Base-by-base conservation (phyloP, 2,888 invertebrate species). In the Malachius bipustulatus region DNA sequence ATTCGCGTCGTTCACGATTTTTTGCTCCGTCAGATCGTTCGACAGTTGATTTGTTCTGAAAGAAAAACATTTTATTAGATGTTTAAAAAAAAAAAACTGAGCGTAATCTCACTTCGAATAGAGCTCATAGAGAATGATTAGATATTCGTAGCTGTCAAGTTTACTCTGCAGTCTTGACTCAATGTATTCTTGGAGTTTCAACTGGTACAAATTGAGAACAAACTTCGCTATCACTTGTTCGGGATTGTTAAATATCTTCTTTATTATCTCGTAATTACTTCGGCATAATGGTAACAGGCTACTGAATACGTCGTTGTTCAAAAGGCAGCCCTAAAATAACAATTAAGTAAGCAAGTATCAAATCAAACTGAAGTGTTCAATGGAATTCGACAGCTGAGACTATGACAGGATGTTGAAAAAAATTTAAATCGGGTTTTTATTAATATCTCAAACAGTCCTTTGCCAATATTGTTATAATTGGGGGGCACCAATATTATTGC, bases 211-310 rank as follows among this genome's bases (percentile, higher is more conserved):
- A 59, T 94, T 94, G 11, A 96, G 70, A 30, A 98, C 87, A 62
- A 96, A 91, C 67, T 97, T 97, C 38, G 89, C 85, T 89, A 97
- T 93, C 4, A 98, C 94, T 67, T 90, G 88, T 47, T 94, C 89
- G 0, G 94, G 91, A 62, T 90, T 91, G 4, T 81, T 81, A 59
- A 98, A 98, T 2, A 98, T 94, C 54, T 82, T 80, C 54, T 79
- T 78, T 42, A 89, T 85, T 42, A 83, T 71, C 50, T 77, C 73
- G 60, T 87, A 74, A 64, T 88, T 91, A 55, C 81, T 82, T 49
- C 80, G 80, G 62, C 94, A 96, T 47, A 97, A 69, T 0, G 88
- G 87, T 29, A 91, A 69, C 8, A 96, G 82, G 39, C 93, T 83
- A 33, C 77, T 75, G 64, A 94, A 97, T 36, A 96, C 82, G 58